Evolutionary conservation across 2,113 vertebrate genomes (phyloP).

Genomic region (Mirza zaza): DNA sequence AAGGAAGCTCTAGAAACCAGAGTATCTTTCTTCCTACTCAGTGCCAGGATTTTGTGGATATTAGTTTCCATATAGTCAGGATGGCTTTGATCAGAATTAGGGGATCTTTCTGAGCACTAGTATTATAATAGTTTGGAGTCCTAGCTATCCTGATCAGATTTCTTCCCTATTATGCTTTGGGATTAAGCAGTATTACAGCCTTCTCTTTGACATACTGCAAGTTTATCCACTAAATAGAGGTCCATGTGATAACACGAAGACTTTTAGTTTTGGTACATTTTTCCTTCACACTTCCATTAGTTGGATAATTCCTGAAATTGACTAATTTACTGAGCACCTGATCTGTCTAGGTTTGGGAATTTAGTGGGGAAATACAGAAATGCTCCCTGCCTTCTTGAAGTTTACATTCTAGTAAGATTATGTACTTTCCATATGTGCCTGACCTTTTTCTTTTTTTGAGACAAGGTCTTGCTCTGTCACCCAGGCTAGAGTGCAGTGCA

Average conservation of each 20-base stretch:
- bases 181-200: not conserved
- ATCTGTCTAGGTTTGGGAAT: not conserved
- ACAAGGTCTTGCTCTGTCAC: too few species aligned
- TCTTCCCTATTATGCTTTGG: not conserved
- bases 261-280: slow-evolving; percentile 14
- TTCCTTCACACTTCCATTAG: not conserved
- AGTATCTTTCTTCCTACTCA: not conserved
- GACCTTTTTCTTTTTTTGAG: not conserved
- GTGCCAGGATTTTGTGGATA: not conserved
- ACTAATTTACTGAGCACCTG: not conserved
- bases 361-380: not conserved
- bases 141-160: not conserved
- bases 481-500: too few species aligned
- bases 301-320: not conserved
- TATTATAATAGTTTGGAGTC: not conserved
- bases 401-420: not conserved
- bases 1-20: not conserved
- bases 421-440: not conserved
- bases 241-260: not conserved
- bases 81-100: not conserved
- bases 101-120: not conserved
- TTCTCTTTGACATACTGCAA: not conserved
- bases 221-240: not conserved
- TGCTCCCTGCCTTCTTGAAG: not conserved
- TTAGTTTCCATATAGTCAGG: not conserved